phyloP scores from a whole-genome alignment of 2,797 vertebrate genomes.

The Kryptolebias ocellatus region DNA sequence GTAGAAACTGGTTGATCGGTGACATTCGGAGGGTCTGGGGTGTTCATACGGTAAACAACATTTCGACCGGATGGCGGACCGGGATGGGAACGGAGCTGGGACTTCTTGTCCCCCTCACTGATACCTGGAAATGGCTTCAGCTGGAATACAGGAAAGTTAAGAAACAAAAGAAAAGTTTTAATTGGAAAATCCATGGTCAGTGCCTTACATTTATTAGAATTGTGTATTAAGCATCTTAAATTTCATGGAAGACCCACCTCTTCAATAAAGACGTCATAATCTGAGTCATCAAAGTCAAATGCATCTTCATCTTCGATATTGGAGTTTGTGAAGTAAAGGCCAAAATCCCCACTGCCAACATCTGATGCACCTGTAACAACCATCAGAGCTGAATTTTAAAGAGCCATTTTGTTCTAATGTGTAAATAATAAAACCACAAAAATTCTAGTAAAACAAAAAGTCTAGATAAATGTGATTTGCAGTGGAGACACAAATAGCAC shows the following conservation, averaged over 20 bases:
- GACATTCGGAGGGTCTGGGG: constrained; percentile 44
- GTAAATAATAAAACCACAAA: too few relatives aligned
- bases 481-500: too few relatives aligned
- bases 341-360: constrained; percentile 85
- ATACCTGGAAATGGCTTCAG: constrained; percentile 85
- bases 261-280: constrained; percentile 91
- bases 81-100: constrained; percentile 82
- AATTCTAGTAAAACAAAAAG: too few relatives aligned
- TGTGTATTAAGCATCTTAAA: neutral
- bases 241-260: constrained; percentile 78
- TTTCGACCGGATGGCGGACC: constrained; percentile 65
- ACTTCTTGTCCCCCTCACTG: constrained; percentile 80
- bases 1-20: constrained; percentile 37
- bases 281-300: constrained; percentile 87
- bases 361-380: constrained; percentile 81
- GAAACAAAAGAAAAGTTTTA: neutral
- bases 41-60: constrained; percentile 76
- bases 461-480: too few relatives aligned
- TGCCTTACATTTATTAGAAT: neutral
- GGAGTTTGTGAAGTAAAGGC: constrained; percentile 79
- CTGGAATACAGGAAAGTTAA: constrained; percentile 60
- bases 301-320: constrained; percentile 82
- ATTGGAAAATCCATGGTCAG: too few relatives aligned
- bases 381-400: neutral
- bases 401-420: too few relatives aligned